A percentile compares a stretch with the other conserved stretches of the same genome.
phyloP scores from a whole-genome alignment of 1,140 invertebrate species.

The Aradophagus sp. region DNA sequence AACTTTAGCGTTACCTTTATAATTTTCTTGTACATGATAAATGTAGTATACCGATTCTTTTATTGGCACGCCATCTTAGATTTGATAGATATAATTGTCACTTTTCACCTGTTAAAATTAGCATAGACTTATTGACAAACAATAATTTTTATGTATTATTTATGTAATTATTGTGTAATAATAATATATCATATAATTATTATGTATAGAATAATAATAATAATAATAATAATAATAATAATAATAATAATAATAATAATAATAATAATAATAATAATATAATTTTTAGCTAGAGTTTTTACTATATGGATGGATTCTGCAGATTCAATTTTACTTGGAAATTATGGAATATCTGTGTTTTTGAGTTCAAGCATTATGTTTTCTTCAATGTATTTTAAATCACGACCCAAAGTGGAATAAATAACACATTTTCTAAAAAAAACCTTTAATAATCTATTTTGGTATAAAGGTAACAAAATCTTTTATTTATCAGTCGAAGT shows the following conservation, averaged over 20 bases:
- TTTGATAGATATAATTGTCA: too few species aligned
- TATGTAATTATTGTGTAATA: too few species aligned
- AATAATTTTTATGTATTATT: too few species aligned
- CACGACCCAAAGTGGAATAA: constrained; percentile 60
- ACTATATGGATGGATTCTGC: constrained; percentile 76
- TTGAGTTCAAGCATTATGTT: constrained; percentile 72
- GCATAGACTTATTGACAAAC: too few species aligned
- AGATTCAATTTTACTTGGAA: constrained; percentile 71
- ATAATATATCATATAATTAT: background rate
- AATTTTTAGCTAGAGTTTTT: constrained; percentile 71
- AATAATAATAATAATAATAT: constrained; percentile 1
- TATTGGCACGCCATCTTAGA: too few species aligned
- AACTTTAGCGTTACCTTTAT: too few species aligned
- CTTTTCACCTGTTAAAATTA: too few species aligned
- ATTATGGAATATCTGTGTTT: constrained; percentile 69
- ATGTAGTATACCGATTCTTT: too few species aligned
- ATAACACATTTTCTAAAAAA: background rate
- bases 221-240: background rate
- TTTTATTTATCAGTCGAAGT: too few species aligned
- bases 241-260: background rate
- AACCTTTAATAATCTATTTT: too few species aligned
- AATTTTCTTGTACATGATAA: too few species aligned
- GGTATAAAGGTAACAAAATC: too few species aligned
- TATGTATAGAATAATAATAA: background rate
- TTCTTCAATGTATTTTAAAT: constrained; percentile 67